Evolutionary conservation across 2,113 vertebrate species (phyloP).

Genomic region (Chionomys nivalis): DNA sequence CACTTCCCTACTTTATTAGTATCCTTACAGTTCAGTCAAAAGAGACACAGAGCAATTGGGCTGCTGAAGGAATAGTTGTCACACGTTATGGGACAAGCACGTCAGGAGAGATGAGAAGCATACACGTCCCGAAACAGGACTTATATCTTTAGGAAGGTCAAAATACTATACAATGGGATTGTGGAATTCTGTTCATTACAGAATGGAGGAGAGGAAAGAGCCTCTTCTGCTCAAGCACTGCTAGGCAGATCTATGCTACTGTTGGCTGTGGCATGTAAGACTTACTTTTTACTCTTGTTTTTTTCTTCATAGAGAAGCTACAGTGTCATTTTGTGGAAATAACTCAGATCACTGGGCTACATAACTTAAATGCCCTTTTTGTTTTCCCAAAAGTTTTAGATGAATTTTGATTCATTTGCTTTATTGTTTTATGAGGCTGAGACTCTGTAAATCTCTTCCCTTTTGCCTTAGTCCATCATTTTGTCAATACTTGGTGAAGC

Average conservation of each 20-base stretch:
- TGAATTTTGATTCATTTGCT: not conserved
- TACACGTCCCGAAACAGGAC: fast-evolving
- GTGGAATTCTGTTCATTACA: not conserved
- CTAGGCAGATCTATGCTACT: not conserved
- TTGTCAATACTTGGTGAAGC: not conserved
- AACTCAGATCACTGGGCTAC: not conserved
- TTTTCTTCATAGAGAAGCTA: not conserved
- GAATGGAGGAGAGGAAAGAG: not conserved
- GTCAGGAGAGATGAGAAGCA: not conserved
- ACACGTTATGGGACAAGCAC: not conserved
- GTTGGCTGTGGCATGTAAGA: not conserved
- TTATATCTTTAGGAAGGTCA: not conserved
- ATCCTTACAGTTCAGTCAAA: not conserved
- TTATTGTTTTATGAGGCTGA: not conserved
- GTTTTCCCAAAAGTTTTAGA: not conserved
- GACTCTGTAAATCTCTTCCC: not conserved
- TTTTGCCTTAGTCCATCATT: not conserved
- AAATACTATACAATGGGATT: not conserved
- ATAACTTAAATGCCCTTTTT: not conserved
- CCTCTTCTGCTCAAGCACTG: not conserved
- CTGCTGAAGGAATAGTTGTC: not conserved
- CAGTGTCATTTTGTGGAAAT: not conserved
- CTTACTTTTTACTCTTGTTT: not conserved
- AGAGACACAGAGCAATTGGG: fast-evolving
- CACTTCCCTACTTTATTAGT: not conserved